phyloP scores from a whole-genome alignment of 2,797 vertebrate species.

The Gephyroberyx darwinii region DNA sequence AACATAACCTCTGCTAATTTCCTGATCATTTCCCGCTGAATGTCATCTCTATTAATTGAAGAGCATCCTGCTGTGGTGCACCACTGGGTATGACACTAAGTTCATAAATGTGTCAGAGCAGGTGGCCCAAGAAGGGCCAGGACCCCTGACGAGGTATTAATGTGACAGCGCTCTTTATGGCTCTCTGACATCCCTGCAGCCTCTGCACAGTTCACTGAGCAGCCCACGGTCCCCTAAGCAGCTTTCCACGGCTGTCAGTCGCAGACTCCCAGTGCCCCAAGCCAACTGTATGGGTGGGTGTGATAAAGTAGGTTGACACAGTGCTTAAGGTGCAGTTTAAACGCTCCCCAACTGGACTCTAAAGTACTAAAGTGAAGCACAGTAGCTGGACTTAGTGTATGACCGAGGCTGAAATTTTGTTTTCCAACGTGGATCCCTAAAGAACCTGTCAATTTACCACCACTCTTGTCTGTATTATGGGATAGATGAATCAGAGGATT shows the following conservation, averaged over 20 bases:
- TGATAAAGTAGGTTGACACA: slow-evolving; percentile 63
- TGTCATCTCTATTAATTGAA: slow-evolving; percentile 34
- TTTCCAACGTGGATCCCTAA: slow-evolving; percentile 24
- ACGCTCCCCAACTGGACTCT: slow-evolving; percentile 23
- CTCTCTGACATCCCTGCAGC: slow-evolving; percentile 56
- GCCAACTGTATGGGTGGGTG: slow-evolving; percentile 40
- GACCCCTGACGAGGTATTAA: slow-evolving; percentile 48
- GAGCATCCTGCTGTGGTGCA: neutral
- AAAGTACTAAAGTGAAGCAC: neutral
- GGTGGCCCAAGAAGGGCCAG: slow-evolving; percentile 47
- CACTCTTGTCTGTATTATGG: neutral
- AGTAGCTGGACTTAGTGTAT: slow-evolving; percentile 17
- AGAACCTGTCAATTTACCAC: neutral
- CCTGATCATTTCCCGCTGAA: slow-evolving; percentile 34
- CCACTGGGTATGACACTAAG: slow-evolving; percentile 45
- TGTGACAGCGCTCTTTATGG: slow-evolving; percentile 61
- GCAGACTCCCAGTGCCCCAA: slow-evolving; percentile 32
- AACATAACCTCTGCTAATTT: slow-evolving; percentile 24
- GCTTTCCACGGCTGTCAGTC: slow-evolving; percentile 70
- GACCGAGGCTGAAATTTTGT: slow-evolving; percentile 8
- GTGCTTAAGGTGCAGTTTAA: slow-evolving; percentile 49
- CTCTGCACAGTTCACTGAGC: slow-evolving; percentile 48
- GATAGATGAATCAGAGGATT: neutral
- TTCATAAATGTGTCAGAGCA: slow-evolving; percentile 35
- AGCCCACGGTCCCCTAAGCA: slow-evolving; percentile 62